Evolutionary conservation across 2,888 invertebrate genomes (phyloP).

Genomic region (Troides helena): DNA sequence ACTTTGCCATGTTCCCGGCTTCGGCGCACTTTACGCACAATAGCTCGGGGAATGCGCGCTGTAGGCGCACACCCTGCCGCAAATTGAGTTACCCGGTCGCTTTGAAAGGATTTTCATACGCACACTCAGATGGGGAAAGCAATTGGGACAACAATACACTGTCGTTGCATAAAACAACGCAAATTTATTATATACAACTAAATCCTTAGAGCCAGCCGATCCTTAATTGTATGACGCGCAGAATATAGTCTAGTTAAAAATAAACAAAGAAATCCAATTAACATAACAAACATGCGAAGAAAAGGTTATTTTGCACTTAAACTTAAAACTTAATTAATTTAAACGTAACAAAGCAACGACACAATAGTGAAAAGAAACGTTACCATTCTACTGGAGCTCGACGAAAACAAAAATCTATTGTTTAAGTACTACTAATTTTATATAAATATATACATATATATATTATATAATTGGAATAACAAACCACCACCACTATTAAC

Average conservation of each 20-base stretch:
- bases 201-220: no score
- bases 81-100: constrained; percentile 16
- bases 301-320: constrained; percentile 4
- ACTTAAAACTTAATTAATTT: constrained; percentile 24
- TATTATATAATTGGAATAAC: no score
- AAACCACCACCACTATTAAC: no score
- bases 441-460: no score
- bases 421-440: no score
- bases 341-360: constrained; percentile 14
- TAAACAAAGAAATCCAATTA: neutral
- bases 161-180: neutral
- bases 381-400: no score
- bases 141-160: neutral
- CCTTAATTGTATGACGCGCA: no score
- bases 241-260: no score
- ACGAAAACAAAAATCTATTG: no score
- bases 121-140: neutral
- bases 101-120: constrained; percentile 8
- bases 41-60: constrained; percentile 13
- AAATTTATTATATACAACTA: no score
- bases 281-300: constrained; percentile 7
- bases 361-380: no score
- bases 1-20: constrained; percentile 6
- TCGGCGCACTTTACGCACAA: constrained; percentile 16
- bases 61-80: constrained; percentile 3